Conservation (phyloP, 2,797 vertebrate species). For the Cygnus olor region DNA sequence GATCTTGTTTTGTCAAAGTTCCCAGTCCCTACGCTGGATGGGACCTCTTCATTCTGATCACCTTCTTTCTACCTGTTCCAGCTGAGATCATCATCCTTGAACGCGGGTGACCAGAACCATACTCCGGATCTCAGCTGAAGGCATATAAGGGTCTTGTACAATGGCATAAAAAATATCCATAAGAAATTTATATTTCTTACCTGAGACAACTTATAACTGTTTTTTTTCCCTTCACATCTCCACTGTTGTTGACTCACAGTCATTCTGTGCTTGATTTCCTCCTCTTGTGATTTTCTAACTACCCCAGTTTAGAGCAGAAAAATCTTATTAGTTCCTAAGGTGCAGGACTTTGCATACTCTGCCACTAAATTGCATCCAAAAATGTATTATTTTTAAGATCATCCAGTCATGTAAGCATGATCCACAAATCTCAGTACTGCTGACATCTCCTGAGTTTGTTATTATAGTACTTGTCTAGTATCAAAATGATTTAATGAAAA, state of each 20-base stretch:
- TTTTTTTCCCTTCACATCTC: neutral
- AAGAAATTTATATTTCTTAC: neutral
- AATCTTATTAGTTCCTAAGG: neutral
- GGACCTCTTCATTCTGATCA: neutral
- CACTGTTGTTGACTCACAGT: neutral
- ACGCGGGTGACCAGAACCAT: neutral
- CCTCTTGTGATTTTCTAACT: neutral
- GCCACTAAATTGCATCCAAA: neutral
- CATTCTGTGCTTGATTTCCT: neutral
- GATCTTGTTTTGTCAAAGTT: neutral
- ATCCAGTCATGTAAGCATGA: neutral
- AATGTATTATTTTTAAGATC: neutral
- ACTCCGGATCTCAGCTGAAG: neutral
- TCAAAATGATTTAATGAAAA: neutral
- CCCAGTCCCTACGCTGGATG: neutral
- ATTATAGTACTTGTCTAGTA: neutral
- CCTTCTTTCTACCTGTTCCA: neutral
- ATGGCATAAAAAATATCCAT: neutral
- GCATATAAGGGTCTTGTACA: neutral
- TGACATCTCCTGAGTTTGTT: neutral
- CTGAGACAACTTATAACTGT: neutral
- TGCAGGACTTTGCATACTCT: neutral
- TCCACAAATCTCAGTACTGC: neutral
- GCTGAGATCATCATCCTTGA: neutral
- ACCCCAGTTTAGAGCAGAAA: neutral